Base-by-base conservation (phyloP, 2,797 vertebrate genomes). In the Sparus aurata region DNA sequence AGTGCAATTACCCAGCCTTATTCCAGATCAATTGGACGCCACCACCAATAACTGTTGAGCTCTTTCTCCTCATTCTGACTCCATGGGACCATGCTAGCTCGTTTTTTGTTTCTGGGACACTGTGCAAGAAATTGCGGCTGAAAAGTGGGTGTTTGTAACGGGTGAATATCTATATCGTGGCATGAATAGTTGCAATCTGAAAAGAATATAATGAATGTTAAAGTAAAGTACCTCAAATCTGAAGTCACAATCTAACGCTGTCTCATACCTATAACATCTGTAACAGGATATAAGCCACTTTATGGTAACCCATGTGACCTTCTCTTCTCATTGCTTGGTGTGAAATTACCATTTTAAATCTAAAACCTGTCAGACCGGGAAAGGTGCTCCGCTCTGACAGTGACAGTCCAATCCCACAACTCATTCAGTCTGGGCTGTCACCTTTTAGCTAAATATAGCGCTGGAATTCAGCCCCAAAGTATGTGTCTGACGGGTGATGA, bases 1-100 rank as follows among this genome's bases (percentile, higher is more conserved):
- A 91, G 87, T 82, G 83, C 88, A 93, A 94, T 94, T 92, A 93
- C 69, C 71, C 64, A 75, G 80, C 80, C 75, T 87, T 73, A 87
- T 91, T 92, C 69, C 87, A 89, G 83, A 94, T 91, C 90, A 92
- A 85, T 63, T 70, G 77, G 80, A 91, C 18, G 69, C 80, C 86
- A 78, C 66, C 68, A 43, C 66, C 89, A 87, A 91, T 92, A 85
- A 93, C 71, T 12, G 64, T 38, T 47, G 69, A 74, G 63, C 59
- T 59, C 61, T 72, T 75, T 75, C 62, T 80, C 52, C 73, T 46
- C 49, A 17, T 59, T 82, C 62, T 63, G 66, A 71, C 63, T 77
- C 52, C 5, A 12, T 69, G 47, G 18, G 38, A 62, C 55, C n/a
- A 1, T 12, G 13, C 41, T 52, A 58, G 23, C 17, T 64, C 73